Conservation (phyloP, 2,888 invertebrate species). For the Sarcophaga variegata region DNA sequence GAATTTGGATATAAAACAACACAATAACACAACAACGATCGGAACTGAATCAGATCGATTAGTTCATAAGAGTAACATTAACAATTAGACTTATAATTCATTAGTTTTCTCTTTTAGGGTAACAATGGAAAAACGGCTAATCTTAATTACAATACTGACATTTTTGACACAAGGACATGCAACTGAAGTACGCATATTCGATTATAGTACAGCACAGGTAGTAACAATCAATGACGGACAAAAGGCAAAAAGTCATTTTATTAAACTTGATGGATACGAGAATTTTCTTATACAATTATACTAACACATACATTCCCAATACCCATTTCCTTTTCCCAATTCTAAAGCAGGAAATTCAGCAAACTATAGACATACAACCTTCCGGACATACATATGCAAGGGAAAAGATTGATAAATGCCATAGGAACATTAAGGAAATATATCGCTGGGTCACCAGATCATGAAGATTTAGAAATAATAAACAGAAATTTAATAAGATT, state of each 20-base stretch:
- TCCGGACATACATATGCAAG: too few relatives aligned
- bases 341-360: too few relatives aligned
- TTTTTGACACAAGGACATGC: constrained; percentile 5
- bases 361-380: too few relatives aligned
- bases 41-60: neutral
- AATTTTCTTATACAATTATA: neutral
- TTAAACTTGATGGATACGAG: too few relatives aligned
- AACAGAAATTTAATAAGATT: neutral
- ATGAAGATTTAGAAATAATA: too few relatives aligned
- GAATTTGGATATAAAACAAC: neutral
- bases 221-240: constrained; percentile 6
- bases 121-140: too few relatives aligned
- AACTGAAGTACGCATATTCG: neutral
- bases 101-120: neutral
- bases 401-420: too few relatives aligned
- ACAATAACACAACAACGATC: neutral
- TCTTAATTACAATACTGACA: too few relatives aligned
- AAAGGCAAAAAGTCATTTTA: neutral
- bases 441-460: too few relatives aligned
- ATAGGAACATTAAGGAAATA: too few relatives aligned
- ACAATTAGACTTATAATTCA: constrained; percentile 8
- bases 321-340: too few relatives aligned
- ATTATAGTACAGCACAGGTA: constrained; percentile 13
- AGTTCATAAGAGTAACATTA: constrained; percentile 35
- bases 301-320: too few relatives aligned